These are phyloP conservation scores for Folsomia manolachei DNA, from an alignment of 2,888 invertebrate genomes.

Conservation along the genomic window DNA sequence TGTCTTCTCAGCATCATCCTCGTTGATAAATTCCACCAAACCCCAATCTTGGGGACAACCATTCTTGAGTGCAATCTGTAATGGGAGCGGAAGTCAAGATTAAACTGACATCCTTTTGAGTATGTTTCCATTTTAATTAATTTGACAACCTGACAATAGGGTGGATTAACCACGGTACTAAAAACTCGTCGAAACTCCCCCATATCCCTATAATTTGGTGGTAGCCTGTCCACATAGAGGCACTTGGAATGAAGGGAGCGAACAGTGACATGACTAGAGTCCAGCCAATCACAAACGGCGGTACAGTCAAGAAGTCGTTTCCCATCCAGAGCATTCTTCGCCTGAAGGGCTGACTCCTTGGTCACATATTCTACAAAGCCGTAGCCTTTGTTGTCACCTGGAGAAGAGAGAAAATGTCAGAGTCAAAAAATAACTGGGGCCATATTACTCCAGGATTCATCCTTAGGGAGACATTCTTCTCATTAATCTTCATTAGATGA, in stretches of 20 bases:
- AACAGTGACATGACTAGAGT: constrained; percentile 56
- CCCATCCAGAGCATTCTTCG: constrained; percentile 56
- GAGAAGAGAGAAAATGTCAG: no score
- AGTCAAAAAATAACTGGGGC: neutral
- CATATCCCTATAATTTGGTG: constrained; percentile 58
- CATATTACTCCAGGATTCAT: no score
- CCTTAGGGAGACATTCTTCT: no score
- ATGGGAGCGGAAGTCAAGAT: neutral
- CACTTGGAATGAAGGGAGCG: constrained; percentile 59
- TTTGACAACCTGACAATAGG: constrained; percentile 61
- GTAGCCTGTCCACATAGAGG: constrained; percentile 58
- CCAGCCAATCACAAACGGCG: constrained; percentile 59
- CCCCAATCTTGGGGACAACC: constrained; percentile 59
- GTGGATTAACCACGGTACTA: constrained; percentile 56
- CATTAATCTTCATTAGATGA: constrained; percentile 20
- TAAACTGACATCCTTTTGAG: neutral
- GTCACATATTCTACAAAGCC: constrained; percentile 59
- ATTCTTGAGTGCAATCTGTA: constrained; percentile 58
- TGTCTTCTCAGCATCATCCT: constrained; percentile 56
- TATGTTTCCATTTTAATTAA: no score
- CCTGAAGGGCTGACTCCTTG: constrained; percentile 57
- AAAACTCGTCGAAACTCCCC: constrained; percentile 58
- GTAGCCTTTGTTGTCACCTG: constrained; percentile 59
- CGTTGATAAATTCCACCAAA: constrained; percentile 57
- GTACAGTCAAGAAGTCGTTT: constrained; percentile 53